Conservation (phyloP, 2,797 vertebrate species). For the Stomatorhinus walkeri region DNA sequence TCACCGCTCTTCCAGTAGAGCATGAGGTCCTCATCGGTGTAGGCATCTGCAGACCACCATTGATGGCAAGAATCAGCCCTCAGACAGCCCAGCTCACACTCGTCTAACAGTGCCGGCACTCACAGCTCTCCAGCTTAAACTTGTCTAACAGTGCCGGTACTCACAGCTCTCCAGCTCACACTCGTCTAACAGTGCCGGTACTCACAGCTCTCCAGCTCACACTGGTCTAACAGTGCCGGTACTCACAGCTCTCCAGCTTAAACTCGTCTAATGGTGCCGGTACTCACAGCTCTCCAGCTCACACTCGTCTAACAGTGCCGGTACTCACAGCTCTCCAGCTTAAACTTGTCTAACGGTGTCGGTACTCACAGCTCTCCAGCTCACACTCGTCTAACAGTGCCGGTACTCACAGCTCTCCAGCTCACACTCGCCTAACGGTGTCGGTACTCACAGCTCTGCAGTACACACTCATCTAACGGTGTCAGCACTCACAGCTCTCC, state of each 20-base stretch:
- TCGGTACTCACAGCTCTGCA: slow-evolving; percentile 83
- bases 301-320: neutral
- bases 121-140: slow-evolving; percentile 84
- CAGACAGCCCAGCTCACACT: neutral
- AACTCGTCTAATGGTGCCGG: neutral
- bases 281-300: slow-evolving; percentile 91
- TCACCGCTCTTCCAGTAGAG: slow-evolving; percentile 93
- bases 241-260: slow-evolving; percentile 74
- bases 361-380: slow-evolving; percentile 76
- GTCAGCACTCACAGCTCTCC: slow-evolving; percentile 80
- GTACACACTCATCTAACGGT: slow-evolving; percentile 45
- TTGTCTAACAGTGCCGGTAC: slow-evolving; percentile 36
- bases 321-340: slow-evolving; percentile 87
- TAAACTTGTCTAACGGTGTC: slow-evolving; percentile 27
- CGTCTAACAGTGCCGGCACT: slow-evolving; percentile 36
- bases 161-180: slow-evolving; percentile 85
- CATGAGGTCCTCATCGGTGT: slow-evolving; percentile 95
- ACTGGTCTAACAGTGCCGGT: neutral
- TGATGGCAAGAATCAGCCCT: neutral
- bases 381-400: neutral
- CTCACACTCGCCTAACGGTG: slow-evolving; percentile 44
- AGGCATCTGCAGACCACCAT: slow-evolving; percentile 67
- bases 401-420: slow-evolving; percentile 82
- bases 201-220: slow-evolving; percentile 88
- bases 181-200: slow-evolving; percentile 20